Conservation (phyloP, 2,888 invertebrate species). For the Loripinus fragilis region DNA sequence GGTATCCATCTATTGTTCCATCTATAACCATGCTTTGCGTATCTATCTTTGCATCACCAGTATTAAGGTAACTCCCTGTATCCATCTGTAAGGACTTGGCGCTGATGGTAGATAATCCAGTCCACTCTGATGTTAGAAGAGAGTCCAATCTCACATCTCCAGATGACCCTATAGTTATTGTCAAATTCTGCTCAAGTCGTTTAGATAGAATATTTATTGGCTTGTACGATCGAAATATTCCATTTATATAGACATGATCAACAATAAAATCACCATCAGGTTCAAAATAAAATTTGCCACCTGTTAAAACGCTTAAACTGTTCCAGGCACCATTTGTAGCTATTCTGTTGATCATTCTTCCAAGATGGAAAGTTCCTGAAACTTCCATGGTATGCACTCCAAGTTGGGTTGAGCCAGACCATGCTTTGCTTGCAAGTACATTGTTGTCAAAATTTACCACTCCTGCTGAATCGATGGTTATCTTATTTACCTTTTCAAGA, state of each 20-base stretch:
- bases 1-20: constrained; percentile 47
- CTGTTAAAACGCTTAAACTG: constrained; percentile 47
- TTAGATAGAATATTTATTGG: constrained; percentile 43
- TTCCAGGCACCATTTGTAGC: constrained; percentile 57
- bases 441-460: constrained; percentile 59
- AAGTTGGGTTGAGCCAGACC: constrained; percentile 59
- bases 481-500: constrained; percentile 39
- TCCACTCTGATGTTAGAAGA: constrained; percentile 37
- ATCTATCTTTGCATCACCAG: constrained; percentile 54
- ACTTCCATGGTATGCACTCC: constrained; percentile 55
- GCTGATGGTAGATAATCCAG: constrained; percentile 39
- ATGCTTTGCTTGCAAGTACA: constrained; percentile 45
- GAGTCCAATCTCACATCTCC: constrained; percentile 55
- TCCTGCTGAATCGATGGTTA: constrained; percentile 59
- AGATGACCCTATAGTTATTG: constrained; percentile 26
- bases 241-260: constrained; percentile 51
- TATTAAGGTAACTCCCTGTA: constrained; percentile 42
- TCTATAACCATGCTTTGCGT: constrained; percentile 20
- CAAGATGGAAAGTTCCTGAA: constrained; percentile 56
- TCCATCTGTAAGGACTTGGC: constrained; percentile 43
- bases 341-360: constrained; percentile 50
- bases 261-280: constrained; percentile 56
- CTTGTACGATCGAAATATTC: constrained; percentile 48
- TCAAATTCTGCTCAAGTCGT: constrained; percentile 22
- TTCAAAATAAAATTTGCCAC: constrained; percentile 58